phyloP scores from a whole-genome alignment of 1,140 invertebrate species.

The Ruditapes philippinarum region DNA sequence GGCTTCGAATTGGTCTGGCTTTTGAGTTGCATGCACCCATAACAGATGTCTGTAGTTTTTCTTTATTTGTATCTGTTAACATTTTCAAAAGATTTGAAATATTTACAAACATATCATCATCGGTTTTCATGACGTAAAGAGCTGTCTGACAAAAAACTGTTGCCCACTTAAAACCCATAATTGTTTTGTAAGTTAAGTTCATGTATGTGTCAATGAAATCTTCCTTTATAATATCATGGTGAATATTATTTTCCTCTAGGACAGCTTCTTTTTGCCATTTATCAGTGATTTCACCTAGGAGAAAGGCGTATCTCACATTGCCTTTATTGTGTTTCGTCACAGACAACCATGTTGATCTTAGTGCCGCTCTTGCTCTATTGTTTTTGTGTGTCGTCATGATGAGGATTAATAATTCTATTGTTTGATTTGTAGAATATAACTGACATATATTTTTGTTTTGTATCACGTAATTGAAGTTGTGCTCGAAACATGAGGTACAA shows the following conservation, averaged over 20 bases:
- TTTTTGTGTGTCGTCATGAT: conserved; percentile 51
- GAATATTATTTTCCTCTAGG: conserved; percentile 88
- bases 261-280: not conserved
- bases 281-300: conserved; percentile 55
- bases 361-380: conserved; percentile 40
- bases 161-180: conserved; percentile 93
- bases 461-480: conserved; percentile 53
- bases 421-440: not conserved
- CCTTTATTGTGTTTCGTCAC: conserved; percentile 69
- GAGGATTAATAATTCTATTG: conserved; percentile 51
- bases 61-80: not conserved
- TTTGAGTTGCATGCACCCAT: not conserved
- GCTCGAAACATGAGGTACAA: conserved; percentile 33
- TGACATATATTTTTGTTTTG: conserved; percentile 40
- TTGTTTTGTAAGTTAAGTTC: conserved; percentile 95
- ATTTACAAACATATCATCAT: conserved; percentile 88
- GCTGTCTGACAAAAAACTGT: conserved; percentile 89
- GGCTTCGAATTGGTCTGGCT: conserved; percentile 35
- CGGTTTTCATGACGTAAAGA: conserved; percentile 86
- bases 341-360: conserved; percentile 73
- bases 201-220: conserved; percentile 92
- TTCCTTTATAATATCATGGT: conserved; percentile 93
- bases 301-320: conserved; percentile 66
- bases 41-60: not conserved
- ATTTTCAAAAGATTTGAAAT: conserved; percentile 65